A percentile compares a stretch with the other conserved stretches of the same genome.
Evolutionary conservation across 2,113 vertebrate genomes (phyloP).

Genomic region (Pachycephala philippinensis): DNA sequence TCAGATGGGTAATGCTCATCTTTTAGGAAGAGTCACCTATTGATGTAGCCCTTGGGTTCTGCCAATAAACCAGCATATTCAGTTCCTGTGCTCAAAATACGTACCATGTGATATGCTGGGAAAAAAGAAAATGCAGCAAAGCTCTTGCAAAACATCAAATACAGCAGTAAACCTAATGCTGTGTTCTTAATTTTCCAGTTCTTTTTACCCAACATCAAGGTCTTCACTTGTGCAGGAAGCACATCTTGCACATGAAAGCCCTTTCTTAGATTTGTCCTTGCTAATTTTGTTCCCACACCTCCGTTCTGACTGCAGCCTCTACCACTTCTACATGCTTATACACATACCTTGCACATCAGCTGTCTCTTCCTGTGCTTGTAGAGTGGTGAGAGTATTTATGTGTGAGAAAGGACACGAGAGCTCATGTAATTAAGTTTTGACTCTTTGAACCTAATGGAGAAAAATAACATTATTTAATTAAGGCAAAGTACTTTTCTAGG

Average conservation of each 20-base stretch:
- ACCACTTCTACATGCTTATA: not conserved
- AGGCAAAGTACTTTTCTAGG: constrained; percentile 1
- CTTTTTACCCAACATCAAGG: not conserved
- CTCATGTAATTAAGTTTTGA: constrained; percentile 3
- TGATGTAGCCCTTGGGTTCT: not conserved
- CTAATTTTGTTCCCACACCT: not conserved
- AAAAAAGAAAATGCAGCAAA: not conserved
- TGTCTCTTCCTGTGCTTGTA: not conserved
- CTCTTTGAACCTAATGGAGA: not conserved
- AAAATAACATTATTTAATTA: constrained; percentile 34
- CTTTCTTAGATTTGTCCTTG: not conserved
- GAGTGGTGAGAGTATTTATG: not conserved
- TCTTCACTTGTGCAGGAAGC: not conserved
- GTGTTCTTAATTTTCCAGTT: not conserved
- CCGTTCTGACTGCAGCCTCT: not conserved
- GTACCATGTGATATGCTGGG: not conserved
- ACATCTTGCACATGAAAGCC: not conserved
- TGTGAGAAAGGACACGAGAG: not conserved
- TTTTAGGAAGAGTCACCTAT: not conserved
- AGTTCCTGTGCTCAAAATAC: not conserved
- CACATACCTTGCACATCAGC: not conserved
- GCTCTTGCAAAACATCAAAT: not conserved
- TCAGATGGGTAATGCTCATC: not conserved
- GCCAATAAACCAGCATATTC: not conserved
- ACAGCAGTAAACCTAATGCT: not conserved